Base-by-base conservation (phyloP, 2,888 invertebrate species). In the Caenorhabditis imperialis region DNA sequence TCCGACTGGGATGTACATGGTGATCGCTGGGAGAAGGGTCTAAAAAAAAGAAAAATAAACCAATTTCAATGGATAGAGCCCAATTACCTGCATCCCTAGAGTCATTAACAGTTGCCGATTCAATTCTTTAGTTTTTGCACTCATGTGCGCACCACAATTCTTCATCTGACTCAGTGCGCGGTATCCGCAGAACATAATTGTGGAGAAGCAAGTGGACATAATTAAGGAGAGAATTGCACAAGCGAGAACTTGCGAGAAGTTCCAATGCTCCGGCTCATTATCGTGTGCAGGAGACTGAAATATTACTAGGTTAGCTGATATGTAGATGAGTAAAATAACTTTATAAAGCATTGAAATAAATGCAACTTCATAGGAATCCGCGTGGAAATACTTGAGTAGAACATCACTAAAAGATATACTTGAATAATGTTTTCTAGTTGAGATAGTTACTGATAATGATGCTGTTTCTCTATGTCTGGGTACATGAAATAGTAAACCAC, bases 1-100 rank as follows among this genome's bases (percentile, higher is more conserved):
- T 5, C 69, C 69, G n/a, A 47, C 69, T 20, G 69, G 69, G 0
- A 50, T n/a, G 22, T 61, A 70, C 70, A 70, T 70, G 0, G 70
- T 60, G 0, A 70, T 2, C 1, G 48, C 7, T 18, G 70, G 60
- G 7, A 61, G 47, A 7, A 54, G 40, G 16, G 69, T 69, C 69
- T 69, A 47, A 35, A 69, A 48, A 14, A 18, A 14, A 0, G 27
- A 3, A 5, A 2, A 18, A 25, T 51, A 8, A 23, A n/a, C n/a
- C n/a, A n/a, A n/a, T 23, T n/a, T 44, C 12, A n/a, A n/a, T 7
- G 5, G 5, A 40, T 51, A 18, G 18, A 25, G 8, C 22, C 4
- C 18, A 1, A 2, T 2, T 2, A 54, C 60, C 60, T 69, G 69
- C 25, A 69, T 54, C n/a, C 53, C 60, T n/a, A 69, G 45, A 23